Base-by-base conservation (phyloP, 2,797 vertebrate genomes). In the Avahi laniger region DNA sequence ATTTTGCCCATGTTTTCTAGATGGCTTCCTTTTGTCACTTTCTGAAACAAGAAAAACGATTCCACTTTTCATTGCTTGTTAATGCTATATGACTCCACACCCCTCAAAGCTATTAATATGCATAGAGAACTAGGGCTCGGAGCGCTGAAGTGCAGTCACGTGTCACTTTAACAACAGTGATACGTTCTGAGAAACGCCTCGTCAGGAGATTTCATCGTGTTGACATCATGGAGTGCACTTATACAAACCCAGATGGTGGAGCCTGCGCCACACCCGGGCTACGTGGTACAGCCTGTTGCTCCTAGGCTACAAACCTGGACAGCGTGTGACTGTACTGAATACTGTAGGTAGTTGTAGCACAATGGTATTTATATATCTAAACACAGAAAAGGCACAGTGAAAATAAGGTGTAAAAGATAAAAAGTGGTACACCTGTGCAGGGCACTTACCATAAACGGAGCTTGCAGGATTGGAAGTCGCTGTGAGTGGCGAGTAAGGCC, bases 31-130 rank as follows among this genome's bases (percentile, higher is more conserved):
- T 41, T 59, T 43, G 30, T 96, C 69, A 88, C 35, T 91, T 92
- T 20, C 79, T 88, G 59, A 48, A 76, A 69, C 75, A 91, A 92
- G n/a, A 54, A 67, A 84, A 89, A 94, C 3, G 46, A 91, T 78
- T 82, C 61, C 10, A 30, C 22, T 81, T 63, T 73, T 72, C 8
- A 1, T 65, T 79, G 46, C 84, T 78, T 61, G 35, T 52, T 73
- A 52, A 20, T 24, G 26, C 10, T 12, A 0, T 48, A 4, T 59
- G 43, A 54, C 26, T 5, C 17, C 28, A 13, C 12, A 8, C 14
- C 14, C 26, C 33, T 63, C n/a, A 59, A 67, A 75, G 84, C 9
- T 65, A 2, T 54, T 83, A 14, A 57, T 70, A 4, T 22, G 33
- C 18, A 10, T 10, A 46, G 65, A 59, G 41, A 30, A 33, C 18